A percentile compares a stretch with the other conserved stretches of the same genome.
Conservation (phyloP, 2,113 vertebrate species). For the Galbula dea region DNA sequence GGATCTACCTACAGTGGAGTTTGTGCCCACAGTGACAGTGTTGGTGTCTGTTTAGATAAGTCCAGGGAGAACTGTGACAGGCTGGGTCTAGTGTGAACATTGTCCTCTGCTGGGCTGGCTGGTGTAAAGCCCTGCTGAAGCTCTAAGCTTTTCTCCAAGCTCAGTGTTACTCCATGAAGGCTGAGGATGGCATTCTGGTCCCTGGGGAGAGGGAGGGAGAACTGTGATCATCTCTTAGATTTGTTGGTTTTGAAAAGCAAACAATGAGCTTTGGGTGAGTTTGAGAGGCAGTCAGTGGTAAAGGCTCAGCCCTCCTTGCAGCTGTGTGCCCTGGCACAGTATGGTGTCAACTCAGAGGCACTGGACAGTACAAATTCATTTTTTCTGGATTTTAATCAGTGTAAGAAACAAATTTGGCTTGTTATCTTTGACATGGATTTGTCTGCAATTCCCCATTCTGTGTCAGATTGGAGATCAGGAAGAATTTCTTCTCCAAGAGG, state of each 20-base stretch:
- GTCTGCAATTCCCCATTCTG: background rate
- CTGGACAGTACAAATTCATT: too few relatives aligned
- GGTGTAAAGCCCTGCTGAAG: background rate
- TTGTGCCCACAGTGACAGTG: background rate
- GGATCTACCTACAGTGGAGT: background rate
- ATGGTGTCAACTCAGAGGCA: background rate
- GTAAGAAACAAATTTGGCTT: background rate
- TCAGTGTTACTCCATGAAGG: background rate
- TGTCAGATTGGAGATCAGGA: background rate
- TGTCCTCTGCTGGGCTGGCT: background rate
- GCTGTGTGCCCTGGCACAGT: background rate
- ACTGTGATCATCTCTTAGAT: background rate
- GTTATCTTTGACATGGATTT: background rate
- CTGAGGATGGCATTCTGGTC: background rate
- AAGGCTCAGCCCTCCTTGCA: background rate
- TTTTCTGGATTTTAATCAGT: background rate
- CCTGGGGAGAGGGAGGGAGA: too few relatives aligned
- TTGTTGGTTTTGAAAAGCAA: background rate
- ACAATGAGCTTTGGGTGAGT: background rate
- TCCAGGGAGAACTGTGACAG: background rate
- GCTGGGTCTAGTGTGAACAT: background rate
- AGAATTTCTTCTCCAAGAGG: too few relatives aligned
- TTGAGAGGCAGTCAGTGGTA: background rate
- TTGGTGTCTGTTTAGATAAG: background rate
- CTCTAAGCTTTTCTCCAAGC: background rate